These are phyloP conservation scores for Sesamia inferens DNA, from an alignment of 2,888 invertebrate species.

Conservation along the genomic window DNA sequence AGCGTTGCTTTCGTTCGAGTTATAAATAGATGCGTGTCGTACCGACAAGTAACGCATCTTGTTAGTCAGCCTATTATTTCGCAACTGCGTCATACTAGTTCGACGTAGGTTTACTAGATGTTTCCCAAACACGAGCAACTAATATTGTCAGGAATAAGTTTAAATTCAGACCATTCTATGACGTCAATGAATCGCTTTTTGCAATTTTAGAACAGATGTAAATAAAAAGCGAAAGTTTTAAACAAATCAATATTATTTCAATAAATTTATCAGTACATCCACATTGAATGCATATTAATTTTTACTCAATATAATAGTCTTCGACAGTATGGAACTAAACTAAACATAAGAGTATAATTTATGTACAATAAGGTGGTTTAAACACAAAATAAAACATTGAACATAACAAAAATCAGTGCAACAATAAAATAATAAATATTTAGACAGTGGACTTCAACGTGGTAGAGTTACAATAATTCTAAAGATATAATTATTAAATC, in stretches of 20 bases:
- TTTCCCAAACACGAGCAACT: constrained; percentile 51
- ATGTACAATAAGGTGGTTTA: constrained; percentile 88
- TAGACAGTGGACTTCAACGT: constrained; percentile 87
- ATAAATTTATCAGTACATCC: constrained; percentile 90
- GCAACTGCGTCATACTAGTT: constrained; percentile 69
- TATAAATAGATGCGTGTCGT: constrained; percentile 70
- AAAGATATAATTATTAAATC: constrained; percentile 81
- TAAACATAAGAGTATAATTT: constrained; percentile 84
- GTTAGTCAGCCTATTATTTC: constrained; percentile 73
- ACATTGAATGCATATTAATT: constrained; percentile 86
- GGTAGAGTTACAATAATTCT: constrained; percentile 86
- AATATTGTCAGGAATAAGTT: constrained; percentile 56
- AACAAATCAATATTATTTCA: constrained; percentile 90
- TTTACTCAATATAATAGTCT: constrained; percentile 82
- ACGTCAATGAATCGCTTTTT: constrained; percentile 32
- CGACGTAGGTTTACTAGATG: constrained; percentile 60
- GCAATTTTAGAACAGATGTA: constrained; percentile 1
- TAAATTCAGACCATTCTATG: constrained; percentile 58
- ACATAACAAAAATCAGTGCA: constrained; percentile 89
- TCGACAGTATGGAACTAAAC: constrained; percentile 78
- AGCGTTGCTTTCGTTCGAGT: constrained; percentile 45
- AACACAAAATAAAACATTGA: constrained; percentile 88
- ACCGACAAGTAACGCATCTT: constrained; percentile 64
- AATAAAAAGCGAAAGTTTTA: constrained; percentile 74
- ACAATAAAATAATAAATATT: constrained; percentile 90